Evolutionary conservation across 1,140 invertebrate genomes (phyloP).

Genomic region (Ceratoteleas bidentatus): DNA sequence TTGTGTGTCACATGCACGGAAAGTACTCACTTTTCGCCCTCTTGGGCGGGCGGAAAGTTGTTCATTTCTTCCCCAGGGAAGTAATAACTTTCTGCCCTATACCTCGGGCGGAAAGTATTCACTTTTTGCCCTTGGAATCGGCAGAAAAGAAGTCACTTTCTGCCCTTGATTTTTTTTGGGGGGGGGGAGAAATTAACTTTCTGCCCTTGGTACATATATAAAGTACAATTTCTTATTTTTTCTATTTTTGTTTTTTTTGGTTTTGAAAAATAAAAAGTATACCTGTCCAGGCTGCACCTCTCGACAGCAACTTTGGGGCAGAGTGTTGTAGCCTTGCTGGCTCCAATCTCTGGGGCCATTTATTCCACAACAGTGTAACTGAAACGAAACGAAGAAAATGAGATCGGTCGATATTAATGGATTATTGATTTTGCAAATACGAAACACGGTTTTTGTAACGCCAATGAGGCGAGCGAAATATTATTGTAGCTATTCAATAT

Average conservation of each 20-base stretch:
- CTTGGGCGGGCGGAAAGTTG: too few species aligned
- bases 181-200: too few species aligned
- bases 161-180: too few species aligned
- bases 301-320: slow-evolving; percentile 88
- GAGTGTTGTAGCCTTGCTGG: slow-evolving; percentile 83
- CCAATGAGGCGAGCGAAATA: background rate
- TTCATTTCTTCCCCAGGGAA: too few species aligned
- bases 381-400: slow-evolving; percentile 69
- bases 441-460: background rate
- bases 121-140: too few species aligned
- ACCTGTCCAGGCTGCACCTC: slow-evolving; percentile 84
- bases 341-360: slow-evolving; percentile 88
- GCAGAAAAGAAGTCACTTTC: too few species aligned
- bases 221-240: background rate
- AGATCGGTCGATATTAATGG: slow-evolving; percentile 25
- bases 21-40: too few species aligned
- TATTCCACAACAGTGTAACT: slow-evolving; percentile 93
- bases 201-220: too few species aligned
- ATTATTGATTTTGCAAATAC: slow-evolving; percentile 24
- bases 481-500: too few species aligned
- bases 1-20: too few species aligned
- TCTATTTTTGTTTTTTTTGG: background rate
- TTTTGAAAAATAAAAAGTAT: slow-evolving; percentile 42
- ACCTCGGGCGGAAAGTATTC: too few species aligned
- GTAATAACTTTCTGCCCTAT: too few species aligned